Evolutionary conservation across 2,797 vertebrate species (phyloP).

Genomic region (Gobionotothen gibberifrons): DNA sequence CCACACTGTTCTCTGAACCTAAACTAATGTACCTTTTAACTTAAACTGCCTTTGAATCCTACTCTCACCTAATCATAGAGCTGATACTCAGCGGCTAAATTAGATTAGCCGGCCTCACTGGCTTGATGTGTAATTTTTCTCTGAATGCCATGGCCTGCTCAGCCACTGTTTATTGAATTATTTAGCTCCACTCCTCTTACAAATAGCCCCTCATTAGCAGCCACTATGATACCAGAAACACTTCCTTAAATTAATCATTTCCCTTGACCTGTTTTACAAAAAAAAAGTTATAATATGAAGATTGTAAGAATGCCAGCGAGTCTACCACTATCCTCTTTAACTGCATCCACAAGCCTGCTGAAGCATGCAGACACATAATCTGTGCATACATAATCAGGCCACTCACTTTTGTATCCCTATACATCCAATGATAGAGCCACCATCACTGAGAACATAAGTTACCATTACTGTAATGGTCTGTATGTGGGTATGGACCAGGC

Average conservation of each 20-base stretch:
- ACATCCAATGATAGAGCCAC: neutral
- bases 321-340: neutral
- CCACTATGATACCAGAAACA: neutral
- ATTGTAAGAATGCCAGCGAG: neutral
- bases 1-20: neutral
- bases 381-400: neutral
- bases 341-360: slow-evolving; percentile 2
- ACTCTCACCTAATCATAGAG: neutral
- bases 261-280: slow-evolving; percentile 2
- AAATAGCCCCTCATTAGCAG: neutral
- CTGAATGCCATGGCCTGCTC: neutral
- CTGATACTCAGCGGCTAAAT: slow-evolving; percentile 8
- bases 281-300: neutral
- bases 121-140: slow-evolving; percentile 11
- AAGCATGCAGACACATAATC: neutral
- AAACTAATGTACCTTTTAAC: slow-evolving; percentile 5
- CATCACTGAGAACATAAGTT: neutral
- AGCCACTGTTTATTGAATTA: slow-evolving; percentile 15
- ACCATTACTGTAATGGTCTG: no score
- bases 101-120: neutral
- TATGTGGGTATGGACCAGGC: no score
- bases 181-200: slow-evolving; percentile 14
- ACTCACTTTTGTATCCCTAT: no score
- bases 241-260: neutral
- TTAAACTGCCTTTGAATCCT: slow-evolving; percentile 6